These are phyloP conservation scores for chimpanzee (Pan troglodytes) DNA, from an alignment of 2,113 vertebrate genomes.

Conservation along the genomic window NHGRI_mPanTro3-v2.1_pri NC_072412.2:115907501-115908000, in stretches of 20 bases:
- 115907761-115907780: background rate
- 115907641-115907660: no score
- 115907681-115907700: background rate
- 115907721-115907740: background rate
- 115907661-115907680: background rate
- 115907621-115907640: background rate
- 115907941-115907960: background rate
- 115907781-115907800: fast-evolving
- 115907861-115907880: background rate
- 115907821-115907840: fast-evolving
- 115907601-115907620: fast-evolving
- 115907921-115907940: background rate
- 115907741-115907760: background rate
- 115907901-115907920: no score
- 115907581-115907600: background rate
- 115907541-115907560: background rate
- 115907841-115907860: background rate
- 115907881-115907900: background rate
- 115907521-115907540: no score
- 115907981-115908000: no score
- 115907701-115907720: background rate
- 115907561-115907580: background rate
- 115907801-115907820: background rate
- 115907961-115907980: background rate
- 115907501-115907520: background rate